Conservation (phyloP, 2,113 vertebrate species). For the Panthera uncia region DNA sequence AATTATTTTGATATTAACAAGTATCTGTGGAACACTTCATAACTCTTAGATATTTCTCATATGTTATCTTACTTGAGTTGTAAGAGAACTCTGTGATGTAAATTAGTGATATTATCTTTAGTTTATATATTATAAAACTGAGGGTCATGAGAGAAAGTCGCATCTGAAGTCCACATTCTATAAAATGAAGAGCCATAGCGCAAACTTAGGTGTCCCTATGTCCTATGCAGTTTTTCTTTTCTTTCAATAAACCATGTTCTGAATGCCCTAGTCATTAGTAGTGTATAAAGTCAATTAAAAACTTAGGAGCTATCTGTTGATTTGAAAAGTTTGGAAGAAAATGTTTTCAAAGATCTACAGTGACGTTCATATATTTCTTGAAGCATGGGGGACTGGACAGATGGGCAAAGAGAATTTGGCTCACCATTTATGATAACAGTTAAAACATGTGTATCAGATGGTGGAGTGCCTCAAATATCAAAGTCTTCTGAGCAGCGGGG, state of each 20-base stretch:
- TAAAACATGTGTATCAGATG: slow-evolving; percentile 8
- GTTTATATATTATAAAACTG: slow-evolving; percentile 31
- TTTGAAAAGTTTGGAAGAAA: background rate
- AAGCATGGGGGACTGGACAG: background rate
- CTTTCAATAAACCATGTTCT: slow-evolving; percentile 15
- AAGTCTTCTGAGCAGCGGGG: background rate
- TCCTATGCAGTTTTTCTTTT: slow-evolving; percentile 32
- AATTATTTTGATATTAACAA: slow-evolving; percentile 39
- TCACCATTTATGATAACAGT: background rate
- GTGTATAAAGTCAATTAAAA: background rate
- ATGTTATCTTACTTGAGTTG: slow-evolving; percentile 15
- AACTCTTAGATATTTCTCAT: slow-evolving; percentile 16
- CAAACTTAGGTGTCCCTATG: slow-evolving; percentile 6
- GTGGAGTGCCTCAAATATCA: background rate
- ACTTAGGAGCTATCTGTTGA: background rate
- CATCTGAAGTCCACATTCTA: background rate
- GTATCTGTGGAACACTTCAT: background rate
- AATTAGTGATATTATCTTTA: slow-evolving; percentile 1
- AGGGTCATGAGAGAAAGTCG: background rate
- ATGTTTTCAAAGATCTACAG: slow-evolving; percentile 1
- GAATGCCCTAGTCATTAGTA: background rate
- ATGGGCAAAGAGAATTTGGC: background rate
- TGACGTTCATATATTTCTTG: background rate
- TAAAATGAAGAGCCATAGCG: background rate
- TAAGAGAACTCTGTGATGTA: background rate